These are phyloP conservation scores for Selene dorsalis DNA, from an alignment of 2,797 vertebrate genomes.

Conservation along the genomic window DNA sequence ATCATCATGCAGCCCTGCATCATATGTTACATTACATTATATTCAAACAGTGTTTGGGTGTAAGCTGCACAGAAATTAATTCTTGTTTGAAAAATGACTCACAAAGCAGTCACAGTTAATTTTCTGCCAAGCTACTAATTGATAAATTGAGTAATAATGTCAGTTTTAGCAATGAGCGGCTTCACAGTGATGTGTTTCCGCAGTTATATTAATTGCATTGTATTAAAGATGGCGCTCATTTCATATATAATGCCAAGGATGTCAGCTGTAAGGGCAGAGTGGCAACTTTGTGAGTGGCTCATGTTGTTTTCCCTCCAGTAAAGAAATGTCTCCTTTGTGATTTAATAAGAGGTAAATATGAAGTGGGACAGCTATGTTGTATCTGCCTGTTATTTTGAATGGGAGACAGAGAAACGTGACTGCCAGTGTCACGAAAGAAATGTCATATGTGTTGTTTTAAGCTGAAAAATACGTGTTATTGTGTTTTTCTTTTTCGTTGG, in stretches of 20 bases:
- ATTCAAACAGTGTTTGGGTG: no score
- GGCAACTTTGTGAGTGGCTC: neutral
- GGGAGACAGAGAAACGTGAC: neutral
- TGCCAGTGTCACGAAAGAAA: neutral
- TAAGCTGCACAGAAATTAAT: neutral
- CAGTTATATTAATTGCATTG: neutral
- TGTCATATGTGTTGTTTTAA: constrained; percentile 14
- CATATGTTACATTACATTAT: no score
- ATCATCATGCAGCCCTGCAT: neutral
- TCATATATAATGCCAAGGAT: neutral
- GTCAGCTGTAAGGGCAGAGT: neutral
- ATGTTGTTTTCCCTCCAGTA: neutral
- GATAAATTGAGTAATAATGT: neutral
- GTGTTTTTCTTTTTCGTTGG: constrained; percentile 10
- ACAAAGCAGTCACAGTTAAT: neutral
- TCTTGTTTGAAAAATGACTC: neutral
- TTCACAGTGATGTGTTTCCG: neutral
- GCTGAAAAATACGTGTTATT: neutral
- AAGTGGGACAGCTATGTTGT: neutral
- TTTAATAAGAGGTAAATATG: neutral
- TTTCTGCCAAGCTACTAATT: neutral
- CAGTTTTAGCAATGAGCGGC: neutral
- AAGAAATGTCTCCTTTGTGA: neutral
- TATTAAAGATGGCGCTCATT: neutral
- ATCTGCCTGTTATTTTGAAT: constrained; percentile 5